These are phyloP conservation scores for Mellilla xanthometata DNA, from an alignment of 2,888 invertebrate genomes.

Conservation along the genomic window DNA sequence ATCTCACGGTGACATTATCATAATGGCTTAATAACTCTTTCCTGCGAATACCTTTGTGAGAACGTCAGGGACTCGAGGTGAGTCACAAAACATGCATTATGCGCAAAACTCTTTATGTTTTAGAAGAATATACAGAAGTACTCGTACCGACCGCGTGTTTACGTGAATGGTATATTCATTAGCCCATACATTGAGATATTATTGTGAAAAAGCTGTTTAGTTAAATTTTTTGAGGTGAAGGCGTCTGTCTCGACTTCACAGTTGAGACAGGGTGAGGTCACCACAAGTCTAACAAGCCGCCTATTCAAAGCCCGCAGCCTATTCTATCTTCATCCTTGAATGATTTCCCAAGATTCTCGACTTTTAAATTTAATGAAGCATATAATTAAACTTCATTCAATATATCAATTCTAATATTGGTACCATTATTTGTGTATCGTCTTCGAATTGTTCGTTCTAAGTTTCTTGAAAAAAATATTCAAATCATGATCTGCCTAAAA, in stretches of 20 bases:
- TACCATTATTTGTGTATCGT: conserved; percentile 15
- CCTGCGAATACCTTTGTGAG: conserved; percentile 71
- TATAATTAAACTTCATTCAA: conserved; percentile 52
- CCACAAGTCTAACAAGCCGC: conserved; percentile 36
- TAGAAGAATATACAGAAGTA: conserved; percentile 35
- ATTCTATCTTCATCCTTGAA: conserved; percentile 54
- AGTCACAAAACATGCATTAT: conserved; percentile 59
- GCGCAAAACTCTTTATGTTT: conserved; percentile 57
- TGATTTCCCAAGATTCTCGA: conserved; percentile 42
- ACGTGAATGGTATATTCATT: conserved; percentile 47
- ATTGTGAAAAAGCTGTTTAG: conserved; percentile 44
- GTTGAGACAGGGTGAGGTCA: conserved; percentile 50
- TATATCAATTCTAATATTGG: conserved; percentile 19
- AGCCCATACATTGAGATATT: conserved; percentile 41
- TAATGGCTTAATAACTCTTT: conserved; percentile 68
- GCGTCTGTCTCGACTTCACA: conserved; percentile 29
- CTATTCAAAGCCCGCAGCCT: conserved; percentile 28
- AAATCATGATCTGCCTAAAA: conserved; percentile 58
- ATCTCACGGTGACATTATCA: conserved; percentile 69
- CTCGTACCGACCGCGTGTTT: conserved; percentile 30
- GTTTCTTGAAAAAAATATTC: conserved; percentile 44
- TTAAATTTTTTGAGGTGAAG: conserved; percentile 50
- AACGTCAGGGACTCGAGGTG: conserved; percentile 59
- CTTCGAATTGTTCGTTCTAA: conserved; percentile 18
- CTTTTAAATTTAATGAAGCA: conserved; percentile 42